These are phyloP conservation scores for Phymanthus crucifer DNA, from an alignment of 92 coral and sea anemone species.

Conservation along the genomic window DNA sequence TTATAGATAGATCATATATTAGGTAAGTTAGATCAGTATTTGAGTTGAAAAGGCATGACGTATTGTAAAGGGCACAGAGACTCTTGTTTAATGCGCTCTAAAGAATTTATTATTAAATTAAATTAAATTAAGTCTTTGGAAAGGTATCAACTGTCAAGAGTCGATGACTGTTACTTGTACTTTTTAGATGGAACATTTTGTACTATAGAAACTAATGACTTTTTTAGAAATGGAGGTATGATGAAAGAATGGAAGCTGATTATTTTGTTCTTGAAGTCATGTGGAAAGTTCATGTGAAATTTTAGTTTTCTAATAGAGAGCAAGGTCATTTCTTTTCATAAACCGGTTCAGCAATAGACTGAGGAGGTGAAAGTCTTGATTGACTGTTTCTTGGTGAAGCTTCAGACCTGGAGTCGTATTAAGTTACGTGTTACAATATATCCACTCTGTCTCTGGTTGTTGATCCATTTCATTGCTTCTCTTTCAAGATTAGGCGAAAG, in stretches of 20 bases:
- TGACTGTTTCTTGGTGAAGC: conserved; percentile 22
- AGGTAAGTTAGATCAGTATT: too few relatives aligned
- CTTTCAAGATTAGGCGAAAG: conserved; percentile 65
- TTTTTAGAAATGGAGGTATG: too few relatives aligned
- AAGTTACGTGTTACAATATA: conserved; percentile 44
- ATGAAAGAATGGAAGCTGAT: conserved; percentile 24
- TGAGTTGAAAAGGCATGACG: too few relatives aligned
- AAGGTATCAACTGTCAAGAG: too few relatives aligned
- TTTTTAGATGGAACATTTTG: too few relatives aligned
- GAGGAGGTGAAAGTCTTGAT: conserved; percentile 27
- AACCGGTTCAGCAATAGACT: conserved; percentile 29
- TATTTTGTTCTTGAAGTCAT: conserved; percentile 38
- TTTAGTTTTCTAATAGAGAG: conserved; percentile 37
- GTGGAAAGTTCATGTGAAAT: conserved; percentile 39
- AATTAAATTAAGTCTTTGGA: too few relatives aligned
- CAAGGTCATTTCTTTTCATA: conserved; percentile 30
- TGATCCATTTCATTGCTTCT: conserved; percentile 38
- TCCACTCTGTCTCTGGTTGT: conserved; percentile 30
- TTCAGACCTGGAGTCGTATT: conserved; percentile 27
- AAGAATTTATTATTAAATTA: too few relatives aligned
- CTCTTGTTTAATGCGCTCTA: too few relatives aligned
- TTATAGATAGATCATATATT: too few relatives aligned
- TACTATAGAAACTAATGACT: too few relatives aligned
- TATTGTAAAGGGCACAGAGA: too few relatives aligned
- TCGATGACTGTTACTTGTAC: too few relatives aligned